phyloP scores from a whole-genome alignment of 2,113 vertebrate species.

The Emberiza fucata region DNA sequence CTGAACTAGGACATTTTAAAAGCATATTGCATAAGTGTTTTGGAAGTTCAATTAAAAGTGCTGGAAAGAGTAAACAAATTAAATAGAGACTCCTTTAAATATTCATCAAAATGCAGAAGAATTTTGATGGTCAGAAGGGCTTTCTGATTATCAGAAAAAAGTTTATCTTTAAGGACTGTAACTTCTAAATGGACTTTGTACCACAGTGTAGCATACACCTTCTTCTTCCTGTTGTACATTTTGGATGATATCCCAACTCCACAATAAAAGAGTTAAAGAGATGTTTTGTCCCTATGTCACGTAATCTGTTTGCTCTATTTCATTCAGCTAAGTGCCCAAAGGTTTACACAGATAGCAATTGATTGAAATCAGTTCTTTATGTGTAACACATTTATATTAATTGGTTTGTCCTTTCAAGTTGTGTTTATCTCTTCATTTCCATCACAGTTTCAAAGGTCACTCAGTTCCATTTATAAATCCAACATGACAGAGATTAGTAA shows the following conservation, averaged over 20 bases:
- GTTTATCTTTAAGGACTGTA: neutral
- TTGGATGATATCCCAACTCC: neutral
- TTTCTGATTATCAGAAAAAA: neutral
- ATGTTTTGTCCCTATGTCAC: slow-evolving; percentile 11
- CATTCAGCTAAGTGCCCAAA: slow-evolving; percentile 61
- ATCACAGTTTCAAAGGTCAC: slow-evolving; percentile 96
- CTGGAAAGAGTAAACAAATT: neutral
- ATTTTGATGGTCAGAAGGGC: neutral
- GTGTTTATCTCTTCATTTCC: slow-evolving; percentile 96
- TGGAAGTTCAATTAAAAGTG: neutral
- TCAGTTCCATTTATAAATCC: slow-evolving; percentile 93
- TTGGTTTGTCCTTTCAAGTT: slow-evolving; percentile 99
- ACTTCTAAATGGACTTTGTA: neutral
- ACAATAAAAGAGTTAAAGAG: slow-evolving; percentile 3
- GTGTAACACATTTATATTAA: slow-evolving; percentile 94
- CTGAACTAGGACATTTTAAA: slow-evolving; percentile 34
- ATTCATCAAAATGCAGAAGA: neutral
- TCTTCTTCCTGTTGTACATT: neutral
- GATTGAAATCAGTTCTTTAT: slow-evolving; percentile 78
- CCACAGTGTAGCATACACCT: neutral
- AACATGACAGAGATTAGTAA: slow-evolving; percentile 96
- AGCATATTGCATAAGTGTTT: neutral
- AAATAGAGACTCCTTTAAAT: neutral
- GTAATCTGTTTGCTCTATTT: slow-evolving; percentile 22
- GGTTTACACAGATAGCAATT: slow-evolving; percentile 70